Percentiles rank a stretch among this genome's conserved stretches.
phyloP scores from a whole-genome alignment of 2,113 vertebrate species.

The Poeciliopsis prolifica region DNA sequence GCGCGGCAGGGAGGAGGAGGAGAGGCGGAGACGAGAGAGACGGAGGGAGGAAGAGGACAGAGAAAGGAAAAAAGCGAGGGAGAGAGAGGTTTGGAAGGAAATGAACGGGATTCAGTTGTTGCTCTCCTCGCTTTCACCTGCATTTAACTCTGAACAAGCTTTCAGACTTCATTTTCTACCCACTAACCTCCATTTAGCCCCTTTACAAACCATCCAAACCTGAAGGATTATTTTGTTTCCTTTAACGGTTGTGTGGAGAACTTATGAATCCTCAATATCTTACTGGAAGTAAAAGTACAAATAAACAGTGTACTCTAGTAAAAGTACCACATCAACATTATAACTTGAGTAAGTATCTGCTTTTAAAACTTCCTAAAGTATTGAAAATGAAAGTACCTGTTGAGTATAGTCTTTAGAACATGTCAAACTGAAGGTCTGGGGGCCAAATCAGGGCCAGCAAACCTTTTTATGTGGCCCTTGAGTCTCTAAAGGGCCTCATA shows the following conservation, averaged over 20 bases:
- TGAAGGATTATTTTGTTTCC: neutral
- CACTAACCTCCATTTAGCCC: conserved; percentile 36
- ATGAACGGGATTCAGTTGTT: conserved; percentile 31
- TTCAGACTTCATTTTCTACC: conserved; percentile 3
- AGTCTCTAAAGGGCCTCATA: too few species aligned
- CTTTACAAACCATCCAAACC: neutral
- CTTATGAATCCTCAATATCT: neutral
- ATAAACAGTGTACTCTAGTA: too few species aligned
- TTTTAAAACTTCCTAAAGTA: too few species aligned
- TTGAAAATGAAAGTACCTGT: too few species aligned
- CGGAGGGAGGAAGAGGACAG: conserved; percentile 55
- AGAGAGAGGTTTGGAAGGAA: conserved; percentile 81
- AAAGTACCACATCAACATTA: too few species aligned
- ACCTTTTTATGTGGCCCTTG: too few species aligned
- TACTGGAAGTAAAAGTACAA: too few species aligned
- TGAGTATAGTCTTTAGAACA: too few species aligned
- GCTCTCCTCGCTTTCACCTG: conserved; percentile 15
- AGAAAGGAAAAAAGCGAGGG: conserved; percentile 65
- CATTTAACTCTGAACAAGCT: conserved; percentile 30
- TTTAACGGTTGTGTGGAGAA: neutral
- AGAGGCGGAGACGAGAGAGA: conserved; percentile 52
- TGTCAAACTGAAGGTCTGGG: too few species aligned
- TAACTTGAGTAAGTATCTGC: too few species aligned
- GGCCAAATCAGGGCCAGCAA: too few species aligned
- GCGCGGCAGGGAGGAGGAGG: conserved; percentile 67